Evolutionary conservation across 1,140 invertebrate genomes (phyloP), one percentile per base, ranked within the genome.

Genomic region (Bombus waltoni): DNA sequence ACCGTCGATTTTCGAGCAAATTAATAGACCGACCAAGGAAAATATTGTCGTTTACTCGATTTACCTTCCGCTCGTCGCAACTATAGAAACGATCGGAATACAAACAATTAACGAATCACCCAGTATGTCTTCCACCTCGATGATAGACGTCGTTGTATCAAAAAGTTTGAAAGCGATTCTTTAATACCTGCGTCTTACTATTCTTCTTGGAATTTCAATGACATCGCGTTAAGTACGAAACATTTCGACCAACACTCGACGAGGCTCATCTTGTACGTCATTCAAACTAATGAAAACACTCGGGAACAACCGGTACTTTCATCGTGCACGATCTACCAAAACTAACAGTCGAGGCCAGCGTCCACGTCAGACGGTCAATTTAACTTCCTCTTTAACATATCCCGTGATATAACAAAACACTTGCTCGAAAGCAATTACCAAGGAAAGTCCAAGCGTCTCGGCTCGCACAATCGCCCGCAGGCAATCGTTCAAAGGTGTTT

Each of bases 1-100:
- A 85, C 77, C 68, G 40, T 28, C 35, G 68, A 28, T 80, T 85
- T 85, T 85, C 77, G 42, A 62, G 83, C 40, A 47, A 85, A 85
- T 85, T 85, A 80, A 85, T 85, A 80, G 66, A 25, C 3, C 76
- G 53, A 72, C 18, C 38, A 40, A 66, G 22, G 40, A 53, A 76
- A 77, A 83, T 83, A 83, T 83, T 68, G 71, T 22, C n/a, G 3
- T 13, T 25, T 13, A 8, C 15, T n/a, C 53, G 4, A 42, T 42
- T 35, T 32, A 11, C 38, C 8, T 57, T 62, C 35, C 8, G 25
- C 15, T 57, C 35, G 35, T 22, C 4, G 4, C 47, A 53, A 53
- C 18, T 53, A 18, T 22, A 53, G 18, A 10, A 18, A 59, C 4
- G 3, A 40, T 70, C 10, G 9, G 38, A 40, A 25, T 35, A 35